phyloP scores from a whole-genome alignment of 2,888 invertebrate genomes.

The Rhopalosiphum nymphaeae region DNA sequence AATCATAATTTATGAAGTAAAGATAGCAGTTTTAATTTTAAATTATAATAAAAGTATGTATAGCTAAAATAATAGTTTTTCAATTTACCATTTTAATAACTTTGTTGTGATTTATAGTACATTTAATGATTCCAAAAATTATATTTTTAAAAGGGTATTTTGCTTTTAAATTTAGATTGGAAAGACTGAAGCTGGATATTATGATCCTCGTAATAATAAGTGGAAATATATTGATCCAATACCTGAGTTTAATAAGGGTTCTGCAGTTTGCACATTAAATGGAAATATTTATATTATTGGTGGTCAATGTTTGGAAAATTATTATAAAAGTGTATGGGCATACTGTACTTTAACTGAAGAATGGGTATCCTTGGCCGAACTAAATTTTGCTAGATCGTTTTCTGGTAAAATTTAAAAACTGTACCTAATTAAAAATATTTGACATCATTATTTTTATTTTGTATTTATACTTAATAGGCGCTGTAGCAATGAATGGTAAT shows the following conservation, averaged over 20 bases:
- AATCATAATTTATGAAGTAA: no score
- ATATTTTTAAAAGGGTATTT: not conserved
- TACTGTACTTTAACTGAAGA: conserved; percentile 45
- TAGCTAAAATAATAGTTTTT: not conserved
- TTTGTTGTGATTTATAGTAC: not conserved
- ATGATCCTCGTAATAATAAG: not conserved
- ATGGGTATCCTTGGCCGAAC: conserved; percentile 29
- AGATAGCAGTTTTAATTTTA: not conserved
- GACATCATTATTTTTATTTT: not conserved
- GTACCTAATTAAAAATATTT: not conserved
- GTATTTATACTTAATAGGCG: conserved; percentile 7
- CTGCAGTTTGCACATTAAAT: conserved; percentile 50
- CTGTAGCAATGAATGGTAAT: conserved; percentile 50
- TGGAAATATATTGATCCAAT: conserved; percentile 36
- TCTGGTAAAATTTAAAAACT: conserved; percentile 16
- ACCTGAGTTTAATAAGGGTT: conserved; percentile 20
- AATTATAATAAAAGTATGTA: not conserved
- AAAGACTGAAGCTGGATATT: not conserved
- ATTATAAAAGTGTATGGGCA: conserved; percentile 48
- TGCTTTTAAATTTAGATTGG: conserved; percentile 40
- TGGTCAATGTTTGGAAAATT: not conserved
- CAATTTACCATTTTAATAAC: not conserved
- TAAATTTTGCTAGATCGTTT: conserved; percentile 19
- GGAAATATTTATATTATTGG: conserved; percentile 54
- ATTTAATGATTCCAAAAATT: not conserved